A percentile compares a stretch with the other conserved stretches of the same genome.
Evolutionary conservation across 2,113 vertebrate species (phyloP).

Genomic region (Danionella cerebrum): DNA sequence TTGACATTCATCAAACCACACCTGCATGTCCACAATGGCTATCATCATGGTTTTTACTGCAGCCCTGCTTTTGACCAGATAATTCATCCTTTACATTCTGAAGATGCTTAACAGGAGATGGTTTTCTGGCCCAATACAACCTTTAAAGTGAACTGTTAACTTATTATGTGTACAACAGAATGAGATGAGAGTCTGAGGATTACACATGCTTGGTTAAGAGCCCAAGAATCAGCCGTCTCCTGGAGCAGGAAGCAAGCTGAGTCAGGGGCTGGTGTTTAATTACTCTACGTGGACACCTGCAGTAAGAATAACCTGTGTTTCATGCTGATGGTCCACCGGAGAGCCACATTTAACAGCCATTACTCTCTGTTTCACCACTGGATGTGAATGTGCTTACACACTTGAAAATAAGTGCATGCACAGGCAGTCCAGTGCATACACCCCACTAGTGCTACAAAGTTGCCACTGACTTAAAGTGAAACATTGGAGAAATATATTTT

Average conservation of each 20-base stretch:
- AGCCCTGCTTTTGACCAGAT: background rate
- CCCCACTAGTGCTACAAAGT: too few relatives aligned
- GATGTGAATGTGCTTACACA: constrained; percentile 29
- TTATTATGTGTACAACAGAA: background rate
- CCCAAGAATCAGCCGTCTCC: background rate
- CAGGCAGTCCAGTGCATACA: constrained; percentile 15
- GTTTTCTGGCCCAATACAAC: too few relatives aligned
- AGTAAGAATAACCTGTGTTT: constrained; percentile 2
- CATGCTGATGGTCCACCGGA: constrained; percentile 23
- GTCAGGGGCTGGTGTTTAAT: background rate
- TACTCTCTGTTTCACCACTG: constrained; percentile 17
- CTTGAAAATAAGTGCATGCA: constrained; percentile 19
- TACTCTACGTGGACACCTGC: constrained; percentile 8
- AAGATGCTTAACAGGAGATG: too few relatives aligned
- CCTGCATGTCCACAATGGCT: background rate
- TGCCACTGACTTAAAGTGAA: constrained; percentile 1
- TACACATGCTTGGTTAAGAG: background rate
- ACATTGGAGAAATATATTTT: background rate
- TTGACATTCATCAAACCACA: too few relatives aligned
- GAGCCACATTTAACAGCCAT: constrained; percentile 21
- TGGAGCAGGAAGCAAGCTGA: constrained; percentile 7
- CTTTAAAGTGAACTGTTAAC: too few relatives aligned
- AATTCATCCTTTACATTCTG: too few relatives aligned
- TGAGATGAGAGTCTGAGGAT: background rate
- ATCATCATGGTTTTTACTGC: background rate